Percentiles rank a stretch among this genome's conserved stretches.
Conservation (phyloP, 2,888 invertebrate genomes). For the Megastigmus dorsalis region DNA sequence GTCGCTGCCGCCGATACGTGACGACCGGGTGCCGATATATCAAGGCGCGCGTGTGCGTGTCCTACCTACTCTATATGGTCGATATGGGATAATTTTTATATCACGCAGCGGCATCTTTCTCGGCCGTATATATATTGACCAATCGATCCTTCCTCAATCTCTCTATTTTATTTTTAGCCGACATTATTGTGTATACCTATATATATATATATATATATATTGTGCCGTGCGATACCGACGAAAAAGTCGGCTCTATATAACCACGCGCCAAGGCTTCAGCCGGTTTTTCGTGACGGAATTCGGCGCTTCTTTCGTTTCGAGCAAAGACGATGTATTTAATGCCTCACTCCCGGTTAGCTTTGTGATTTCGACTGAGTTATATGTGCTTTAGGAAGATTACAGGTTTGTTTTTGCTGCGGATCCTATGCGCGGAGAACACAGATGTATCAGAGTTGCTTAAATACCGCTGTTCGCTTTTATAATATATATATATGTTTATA, state of each 20-base stretch:
- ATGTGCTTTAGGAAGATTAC: constrained; percentile 43
- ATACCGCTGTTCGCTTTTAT: not conserved
- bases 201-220: too few species aligned
- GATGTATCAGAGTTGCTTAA: not conserved
- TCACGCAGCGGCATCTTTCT: constrained; percentile 8
- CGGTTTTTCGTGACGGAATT: constrained; percentile 9
- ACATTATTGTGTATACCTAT: not conserved
- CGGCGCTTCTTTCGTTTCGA: not conserved
- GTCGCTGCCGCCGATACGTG: too few species aligned
- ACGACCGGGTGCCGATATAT: too few species aligned
- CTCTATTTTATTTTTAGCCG: constrained; percentile 40
- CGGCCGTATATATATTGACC: not conserved
- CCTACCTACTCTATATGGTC: too few species aligned
- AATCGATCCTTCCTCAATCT: constrained; percentile 37
- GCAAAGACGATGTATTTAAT: constrained; percentile 32
- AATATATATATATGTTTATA: too few species aligned
- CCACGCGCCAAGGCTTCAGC: not conserved
- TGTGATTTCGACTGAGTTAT: constrained; percentile 40
- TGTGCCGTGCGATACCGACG: too few species aligned
- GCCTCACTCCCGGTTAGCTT: constrained; percentile 20
- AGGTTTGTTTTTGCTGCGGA: constrained; percentile 15
- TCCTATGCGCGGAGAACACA: not conserved
- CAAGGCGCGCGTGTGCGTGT: not conserved
- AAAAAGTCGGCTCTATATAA: not conserved
- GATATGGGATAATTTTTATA: not conserved